Evolutionary conservation across 2,797 vertebrate genomes (phyloP), one percentile per base, ranked within the genome.

Genomic region (Myotis pilosus): DNA sequence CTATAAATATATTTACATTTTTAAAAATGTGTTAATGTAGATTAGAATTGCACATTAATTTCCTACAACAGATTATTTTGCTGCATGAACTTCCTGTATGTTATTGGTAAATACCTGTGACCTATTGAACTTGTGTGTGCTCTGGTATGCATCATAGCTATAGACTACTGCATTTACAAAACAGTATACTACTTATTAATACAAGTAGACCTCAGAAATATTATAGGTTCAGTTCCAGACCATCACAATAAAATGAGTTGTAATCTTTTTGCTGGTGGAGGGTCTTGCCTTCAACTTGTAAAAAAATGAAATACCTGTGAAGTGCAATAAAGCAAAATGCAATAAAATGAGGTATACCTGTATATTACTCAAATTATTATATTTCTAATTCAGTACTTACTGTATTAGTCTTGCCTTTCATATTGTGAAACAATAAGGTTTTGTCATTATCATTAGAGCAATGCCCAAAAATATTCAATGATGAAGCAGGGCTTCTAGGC

Each of bases 1-100:
- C 76, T 93, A 53, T 17, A 95, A 89, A 87, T 78, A 79, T 74
- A 84, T 87, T 94, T 93, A 95, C 74, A 17, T 88, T 78, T 94
- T 38, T 85, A 23, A 57, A 94, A 88, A 36, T 64, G 16, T 82
- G 53, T 91, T 92, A 81, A 81, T 74, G 9, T 57, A 75, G 88
- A 69, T 41, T 94, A 75, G 66, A 96, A 87, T 12, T 88, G 5
- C 19, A 74, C 20, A 68, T 93, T 87, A 72, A 75, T 90, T 20
- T 95, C n/a, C 51, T 76, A 64, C 12, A 92, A 76, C 28, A 92
- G 28, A 78, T 95, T 87, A 89, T 89, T 93, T 96, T 69, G 55
- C 47, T 94, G 93, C 83, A 72, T 87, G 30, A 1, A 69, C 44
- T 8, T 80, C 28, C 33, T 41, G 13, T 89, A 51, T 8, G 12